phyloP scores from a whole-genome alignment of 2,113 vertebrate genomes.

The Lepidothrix coronata region DNA sequence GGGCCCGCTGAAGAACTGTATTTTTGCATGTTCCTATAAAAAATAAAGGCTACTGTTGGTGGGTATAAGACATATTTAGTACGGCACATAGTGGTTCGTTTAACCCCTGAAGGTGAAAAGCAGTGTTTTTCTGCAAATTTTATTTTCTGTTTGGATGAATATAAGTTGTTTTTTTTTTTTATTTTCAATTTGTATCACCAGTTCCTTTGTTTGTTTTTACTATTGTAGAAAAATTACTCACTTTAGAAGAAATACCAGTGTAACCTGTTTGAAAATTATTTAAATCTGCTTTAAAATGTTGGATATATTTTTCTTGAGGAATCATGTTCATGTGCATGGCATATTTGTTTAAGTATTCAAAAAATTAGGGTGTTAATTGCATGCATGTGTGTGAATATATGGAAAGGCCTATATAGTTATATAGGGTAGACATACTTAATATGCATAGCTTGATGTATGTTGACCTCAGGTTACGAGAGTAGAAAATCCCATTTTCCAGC shows the following conservation, averaged over 20 bases:
- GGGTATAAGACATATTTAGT: not conserved
- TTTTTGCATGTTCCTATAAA: not conserved
- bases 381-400: not conserved
- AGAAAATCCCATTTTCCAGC: constrained; percentile 86
- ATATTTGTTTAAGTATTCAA: not conserved
- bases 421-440: constrained; percentile 67
- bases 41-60: not conserved
- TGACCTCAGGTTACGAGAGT: constrained; percentile 79
- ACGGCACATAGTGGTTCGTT: not conserved
- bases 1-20: not conserved
- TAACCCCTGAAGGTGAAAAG: not conserved
- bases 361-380: constrained; percentile 18
- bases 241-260: constrained; percentile 1
- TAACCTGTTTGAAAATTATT: not conserved
- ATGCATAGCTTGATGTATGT: constrained; percentile 75
- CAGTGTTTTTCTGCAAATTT: not conserved
- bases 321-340: not conserved
- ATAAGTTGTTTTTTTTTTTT: not conserved
- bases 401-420: not conserved
- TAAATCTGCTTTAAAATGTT: not conserved
- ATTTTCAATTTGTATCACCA: not conserved
- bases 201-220: not conserved
- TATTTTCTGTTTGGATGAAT: not conserved
- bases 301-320: not conserved
- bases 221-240: not conserved